Conservation (phyloP, 53 echinoderm and acorn worm genomes). For the Echinarachnius parma region DNA sequence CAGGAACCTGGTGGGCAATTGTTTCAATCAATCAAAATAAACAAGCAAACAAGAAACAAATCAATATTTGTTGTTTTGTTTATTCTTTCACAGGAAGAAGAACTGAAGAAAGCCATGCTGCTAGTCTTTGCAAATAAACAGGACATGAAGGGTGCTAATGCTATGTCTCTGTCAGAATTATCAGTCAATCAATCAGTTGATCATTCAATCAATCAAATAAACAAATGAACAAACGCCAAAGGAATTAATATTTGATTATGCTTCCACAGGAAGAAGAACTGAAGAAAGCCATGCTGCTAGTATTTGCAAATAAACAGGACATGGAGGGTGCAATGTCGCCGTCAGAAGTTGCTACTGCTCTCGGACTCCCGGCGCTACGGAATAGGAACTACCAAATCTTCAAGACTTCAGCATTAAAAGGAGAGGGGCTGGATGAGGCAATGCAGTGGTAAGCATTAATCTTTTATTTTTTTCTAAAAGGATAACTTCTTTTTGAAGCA, state of each 20-base stretch:
- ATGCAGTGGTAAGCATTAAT: constrained; percentile 86
- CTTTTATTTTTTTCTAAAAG: neutral
- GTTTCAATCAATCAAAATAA: no score
- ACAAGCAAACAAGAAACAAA: no score
- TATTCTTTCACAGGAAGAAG: constrained; percentile 89
- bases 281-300: constrained; percentile 85
- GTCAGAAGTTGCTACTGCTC: constrained; percentile 73
- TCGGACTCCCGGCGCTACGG: constrained; percentile 81
- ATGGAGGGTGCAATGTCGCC: constrained; percentile 80
- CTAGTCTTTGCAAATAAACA: constrained; percentile 97
- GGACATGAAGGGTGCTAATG: constrained; percentile 89
- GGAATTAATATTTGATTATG: constrained; percentile 6
- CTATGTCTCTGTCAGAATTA: constrained; percentile 70
- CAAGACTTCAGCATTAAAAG: constrained; percentile 92
- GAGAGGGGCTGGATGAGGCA: constrained; percentile 86
- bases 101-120: constrained; percentile 86
- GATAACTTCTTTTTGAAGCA: neutral
- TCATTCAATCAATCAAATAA: no score
- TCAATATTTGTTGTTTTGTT: no score
- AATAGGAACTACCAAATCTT: constrained; percentile 91
- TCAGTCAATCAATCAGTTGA: no score
- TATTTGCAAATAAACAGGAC: constrained; percentile 99
- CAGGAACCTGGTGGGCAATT: no score
- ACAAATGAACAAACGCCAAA: no score
- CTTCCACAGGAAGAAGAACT: constrained; percentile 82